These are phyloP conservation scores for Cryptoprocta ferox DNA, from an alignment of 2,797 vertebrate species.

Conservation along the genomic window DNA sequence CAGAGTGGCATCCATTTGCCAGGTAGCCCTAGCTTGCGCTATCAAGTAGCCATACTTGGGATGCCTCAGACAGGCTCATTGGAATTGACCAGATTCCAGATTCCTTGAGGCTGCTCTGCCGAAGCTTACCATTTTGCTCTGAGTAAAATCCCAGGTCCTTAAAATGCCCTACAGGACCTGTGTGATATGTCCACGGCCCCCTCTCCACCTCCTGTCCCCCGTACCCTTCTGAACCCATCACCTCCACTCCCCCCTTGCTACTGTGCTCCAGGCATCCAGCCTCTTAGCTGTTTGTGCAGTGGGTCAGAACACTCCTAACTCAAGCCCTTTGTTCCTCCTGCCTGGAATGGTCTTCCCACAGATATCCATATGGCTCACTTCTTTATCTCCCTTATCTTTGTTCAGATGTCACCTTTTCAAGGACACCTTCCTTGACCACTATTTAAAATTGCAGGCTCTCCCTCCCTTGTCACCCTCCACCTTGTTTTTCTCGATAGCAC, in stretches of 20 bases:
- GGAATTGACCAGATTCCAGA: neutral
- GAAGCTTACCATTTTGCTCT: neutral
- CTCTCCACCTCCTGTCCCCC: fast-evolving
- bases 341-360: neutral
- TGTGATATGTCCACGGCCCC: too few relatives aligned
- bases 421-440: neutral
- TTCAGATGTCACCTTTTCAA: neutral
- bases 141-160: neutral
- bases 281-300: neutral
- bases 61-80: neutral
- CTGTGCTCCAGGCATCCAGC: neutral
- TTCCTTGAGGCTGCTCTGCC: neutral
- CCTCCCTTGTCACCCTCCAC: neutral
- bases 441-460: neutral
- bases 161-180: too few relatives aligned
- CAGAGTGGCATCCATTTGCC: neutral
- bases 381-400: neutral
- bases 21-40: neutral
- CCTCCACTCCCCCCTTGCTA: neutral
- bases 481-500: neutral
- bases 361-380: neutral
- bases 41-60: neutral
- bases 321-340: neutral
- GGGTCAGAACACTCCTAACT: neutral
- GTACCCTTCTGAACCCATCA: neutral